These are phyloP conservation scores for Phrynocephalus forsythii DNA, from an alignment of 2,797 vertebrate species.

Conservation along the genomic window DNA sequence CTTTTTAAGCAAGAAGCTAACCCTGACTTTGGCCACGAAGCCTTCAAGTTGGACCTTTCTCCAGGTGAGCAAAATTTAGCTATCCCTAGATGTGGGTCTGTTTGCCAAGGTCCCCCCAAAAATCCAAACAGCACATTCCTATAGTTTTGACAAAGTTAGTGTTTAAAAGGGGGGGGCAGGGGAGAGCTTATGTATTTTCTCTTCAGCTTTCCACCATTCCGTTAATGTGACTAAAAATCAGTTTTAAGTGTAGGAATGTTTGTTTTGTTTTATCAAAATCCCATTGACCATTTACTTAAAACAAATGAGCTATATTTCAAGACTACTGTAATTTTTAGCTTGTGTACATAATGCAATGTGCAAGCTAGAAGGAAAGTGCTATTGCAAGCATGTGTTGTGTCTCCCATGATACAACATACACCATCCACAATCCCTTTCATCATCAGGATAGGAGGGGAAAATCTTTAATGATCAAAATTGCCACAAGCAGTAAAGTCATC, in stretches of 20 bases:
- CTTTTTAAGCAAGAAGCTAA: no score
- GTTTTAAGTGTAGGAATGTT: neutral
- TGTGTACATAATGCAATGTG: neutral
- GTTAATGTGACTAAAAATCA: neutral
- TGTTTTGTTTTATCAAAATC: neutral
- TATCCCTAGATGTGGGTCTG: no score
- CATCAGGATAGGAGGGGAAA: no score
- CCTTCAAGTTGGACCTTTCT: no score
- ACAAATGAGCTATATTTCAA: neutral
- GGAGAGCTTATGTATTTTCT: neutral
- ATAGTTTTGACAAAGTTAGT: neutral
- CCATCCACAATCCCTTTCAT: no score
- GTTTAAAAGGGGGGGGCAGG: neutral
- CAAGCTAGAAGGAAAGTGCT: neutral
- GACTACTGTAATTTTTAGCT: neutral
- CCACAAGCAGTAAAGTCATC: no score
- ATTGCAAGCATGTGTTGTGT: neutral
- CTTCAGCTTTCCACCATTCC: neutral
- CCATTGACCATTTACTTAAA: neutral
- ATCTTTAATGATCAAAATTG: no score
- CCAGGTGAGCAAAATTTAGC: no score
- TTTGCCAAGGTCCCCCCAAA: no score
- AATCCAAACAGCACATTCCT: no score
- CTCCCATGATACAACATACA: neutral
- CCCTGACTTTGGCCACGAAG: no score